phyloP scores from a whole-genome alignment of 2,113 vertebrate genomes.

The Phylloscopus trochilus region DNA sequence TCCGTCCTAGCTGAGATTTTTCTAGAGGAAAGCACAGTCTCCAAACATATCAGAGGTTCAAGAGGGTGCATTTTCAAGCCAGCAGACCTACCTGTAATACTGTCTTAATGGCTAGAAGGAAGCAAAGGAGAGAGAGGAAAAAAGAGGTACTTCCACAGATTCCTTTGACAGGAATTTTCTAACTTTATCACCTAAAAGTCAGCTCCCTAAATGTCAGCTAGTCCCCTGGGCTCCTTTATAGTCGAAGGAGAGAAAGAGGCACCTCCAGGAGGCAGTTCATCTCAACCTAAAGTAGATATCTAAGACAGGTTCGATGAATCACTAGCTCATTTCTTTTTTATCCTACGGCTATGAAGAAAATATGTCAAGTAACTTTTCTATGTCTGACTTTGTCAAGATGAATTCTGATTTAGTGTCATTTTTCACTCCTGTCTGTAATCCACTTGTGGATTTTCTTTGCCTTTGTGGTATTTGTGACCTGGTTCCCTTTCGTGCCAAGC shows the following conservation, averaged over 20 bases:
- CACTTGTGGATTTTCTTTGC: neutral
- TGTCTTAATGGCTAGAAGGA: neutral
- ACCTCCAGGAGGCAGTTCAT: neutral
- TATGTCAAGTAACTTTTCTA: neutral
- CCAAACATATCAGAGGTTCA: neutral
- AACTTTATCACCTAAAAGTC: neutral
- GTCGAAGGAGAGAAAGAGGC: neutral
- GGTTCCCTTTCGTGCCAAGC: neutral
- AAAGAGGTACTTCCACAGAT: neutral
- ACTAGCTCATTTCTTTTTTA: neutral
- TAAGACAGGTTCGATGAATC: slow-evolving; percentile 6
- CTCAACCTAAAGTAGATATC: neutral
- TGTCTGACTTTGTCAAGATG: neutral
- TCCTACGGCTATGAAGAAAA: slow-evolving; percentile 1
- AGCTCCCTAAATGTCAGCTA: neutral
- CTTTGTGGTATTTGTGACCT: neutral
- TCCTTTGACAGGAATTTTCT: neutral
- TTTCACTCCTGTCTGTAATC: neutral
- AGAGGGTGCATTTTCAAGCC: neutral
- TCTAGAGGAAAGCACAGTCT: neutral
- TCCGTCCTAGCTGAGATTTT: neutral
- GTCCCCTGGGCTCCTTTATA: neutral
- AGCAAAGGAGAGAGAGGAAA: neutral
- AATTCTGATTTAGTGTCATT: neutral
- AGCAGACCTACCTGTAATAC: neutral